Evolutionary conservation across 2,797 vertebrate species (phyloP).

Genomic region (Brotogeris chrysoptera): DNA sequence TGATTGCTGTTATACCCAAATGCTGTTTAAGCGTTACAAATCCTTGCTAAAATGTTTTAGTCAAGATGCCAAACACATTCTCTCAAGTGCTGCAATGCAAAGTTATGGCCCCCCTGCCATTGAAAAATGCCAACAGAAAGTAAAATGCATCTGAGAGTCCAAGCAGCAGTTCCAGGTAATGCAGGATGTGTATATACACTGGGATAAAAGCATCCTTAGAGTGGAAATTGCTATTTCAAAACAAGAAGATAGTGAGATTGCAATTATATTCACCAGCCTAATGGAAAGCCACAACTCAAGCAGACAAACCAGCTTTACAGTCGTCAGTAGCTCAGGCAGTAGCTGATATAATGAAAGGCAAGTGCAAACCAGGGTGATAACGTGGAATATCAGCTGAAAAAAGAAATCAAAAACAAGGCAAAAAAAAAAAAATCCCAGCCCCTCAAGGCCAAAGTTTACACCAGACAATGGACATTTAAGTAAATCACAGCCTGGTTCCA

Average conservation of each 20-base stretch:
- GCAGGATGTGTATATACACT: no score
- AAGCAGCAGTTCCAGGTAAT: neutral
- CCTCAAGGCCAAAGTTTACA: neutral
- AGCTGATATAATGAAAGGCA: neutral
- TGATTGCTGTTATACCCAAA: neutral
- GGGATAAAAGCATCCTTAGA: neutral
- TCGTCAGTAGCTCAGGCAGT: neutral
- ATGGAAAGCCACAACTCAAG: neutral
- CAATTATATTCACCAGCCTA: neutral
- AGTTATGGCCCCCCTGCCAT: neutral
- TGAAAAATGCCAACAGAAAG: neutral
- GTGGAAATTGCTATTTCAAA: neutral
- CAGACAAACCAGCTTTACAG: neutral
- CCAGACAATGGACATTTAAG: neutral
- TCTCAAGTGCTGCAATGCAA: neutral
- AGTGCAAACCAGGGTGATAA: neutral
- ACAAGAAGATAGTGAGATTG: neutral
- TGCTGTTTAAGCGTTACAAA: neutral
- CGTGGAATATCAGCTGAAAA: neutral
- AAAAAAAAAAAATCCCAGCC: fast-evolving
- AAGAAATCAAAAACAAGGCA: neutral
- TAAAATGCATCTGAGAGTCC: neutral
- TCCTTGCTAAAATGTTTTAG: neutral
- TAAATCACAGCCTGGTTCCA: neutral
- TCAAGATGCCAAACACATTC: neutral